Evolutionary conservation across 2,888 invertebrate genomes (phyloP).

Genomic region (Clistopyga incitator): DNA sequence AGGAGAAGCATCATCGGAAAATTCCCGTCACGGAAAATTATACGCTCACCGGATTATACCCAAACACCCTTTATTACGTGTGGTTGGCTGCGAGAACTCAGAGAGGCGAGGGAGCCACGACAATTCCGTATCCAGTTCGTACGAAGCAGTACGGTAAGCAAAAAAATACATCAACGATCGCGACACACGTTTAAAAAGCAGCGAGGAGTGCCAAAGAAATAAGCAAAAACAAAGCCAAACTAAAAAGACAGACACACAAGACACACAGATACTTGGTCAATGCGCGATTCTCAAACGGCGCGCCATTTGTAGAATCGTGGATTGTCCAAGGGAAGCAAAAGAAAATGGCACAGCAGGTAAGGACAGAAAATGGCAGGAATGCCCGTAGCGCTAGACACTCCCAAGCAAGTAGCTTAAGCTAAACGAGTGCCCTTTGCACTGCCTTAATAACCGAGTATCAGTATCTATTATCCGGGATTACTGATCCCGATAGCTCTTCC

Average conservation of each 20-base stretch:
- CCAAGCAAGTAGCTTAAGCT: slow-evolving; percentile 82
- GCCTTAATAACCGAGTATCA: slow-evolving; percentile 40
- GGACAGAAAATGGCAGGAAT: slow-evolving; percentile 62
- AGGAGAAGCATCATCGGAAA: slow-evolving; percentile 93
- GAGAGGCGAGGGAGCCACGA: slow-evolving; percentile 97
- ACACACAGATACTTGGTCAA: slow-evolving; percentile 24
- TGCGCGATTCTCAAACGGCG: not conserved
- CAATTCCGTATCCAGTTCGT: slow-evolving; percentile 96
- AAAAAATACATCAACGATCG: slow-evolving; percentile 51
- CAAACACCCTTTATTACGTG: slow-evolving; percentile 98
- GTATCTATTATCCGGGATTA: slow-evolving; percentile 48
- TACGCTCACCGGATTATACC: slow-evolving; percentile 95
- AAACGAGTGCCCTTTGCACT: slow-evolving; percentile 67
- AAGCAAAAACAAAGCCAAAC: not conserved
- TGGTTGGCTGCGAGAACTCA: slow-evolving; percentile 98
- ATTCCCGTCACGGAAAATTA: slow-evolving; percentile 94
- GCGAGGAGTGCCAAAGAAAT: slow-evolving; percentile 81
- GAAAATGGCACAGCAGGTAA: slow-evolving; percentile 81
- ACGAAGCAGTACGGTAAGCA: slow-evolving; percentile 99
- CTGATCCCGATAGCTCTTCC: slow-evolving; percentile 57
- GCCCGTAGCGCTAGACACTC: slow-evolving; percentile 81
- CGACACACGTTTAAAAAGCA: slow-evolving; percentile 73
- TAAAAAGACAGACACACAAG: slow-evolving; percentile 5
- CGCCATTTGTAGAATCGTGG: slow-evolving; percentile 25
- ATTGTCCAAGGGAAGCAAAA: slow-evolving; percentile 13